phyloP scores from a whole-genome alignment of 1,140 invertebrate genomes.

The Bombus haemorrhoidalis region DNA sequence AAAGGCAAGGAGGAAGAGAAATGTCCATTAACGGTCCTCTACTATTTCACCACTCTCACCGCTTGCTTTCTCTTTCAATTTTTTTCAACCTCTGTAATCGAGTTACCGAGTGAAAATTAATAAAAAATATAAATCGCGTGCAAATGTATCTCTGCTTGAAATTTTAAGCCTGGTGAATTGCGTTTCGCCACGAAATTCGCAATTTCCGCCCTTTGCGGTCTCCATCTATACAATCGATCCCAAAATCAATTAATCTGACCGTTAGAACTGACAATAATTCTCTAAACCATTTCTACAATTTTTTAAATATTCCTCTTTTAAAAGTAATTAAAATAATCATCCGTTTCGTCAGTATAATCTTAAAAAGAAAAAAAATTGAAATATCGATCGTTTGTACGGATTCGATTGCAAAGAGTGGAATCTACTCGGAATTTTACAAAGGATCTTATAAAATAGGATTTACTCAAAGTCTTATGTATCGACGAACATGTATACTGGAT shows the following conservation, averaged over 20 bases:
- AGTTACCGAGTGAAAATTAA: not conserved
- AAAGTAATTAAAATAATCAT: too few species aligned
- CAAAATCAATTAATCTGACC: not conserved
- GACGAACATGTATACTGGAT: not conserved
- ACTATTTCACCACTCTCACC: not conserved
- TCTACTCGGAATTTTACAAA: not conserved
- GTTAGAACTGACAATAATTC: not conserved
- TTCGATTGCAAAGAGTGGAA: too few species aligned
- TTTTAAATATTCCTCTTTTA: not conserved
- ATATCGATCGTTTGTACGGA: not conserved
- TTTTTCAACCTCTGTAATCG: not conserved
- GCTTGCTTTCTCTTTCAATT: not conserved
- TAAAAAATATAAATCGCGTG: conserved; percentile 16
- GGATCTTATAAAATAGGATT: not conserved
- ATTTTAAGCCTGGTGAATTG: not conserved
- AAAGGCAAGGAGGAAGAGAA: not conserved
- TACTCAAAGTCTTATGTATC: not conserved
- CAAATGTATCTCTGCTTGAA: conserved; percentile 10
- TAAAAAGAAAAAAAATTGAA: not conserved
- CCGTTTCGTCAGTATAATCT: not conserved
- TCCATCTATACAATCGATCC: not conserved
- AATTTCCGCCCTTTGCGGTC: not conserved
- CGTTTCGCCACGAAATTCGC: not conserved
- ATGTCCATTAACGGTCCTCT: not conserved
- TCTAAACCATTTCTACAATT: not conserved